Evolutionary conservation across 2,797 vertebrate species (phyloP), one percentile per base, ranked within the genome.

Genomic region (Pempheris klunzingeri): DNA sequence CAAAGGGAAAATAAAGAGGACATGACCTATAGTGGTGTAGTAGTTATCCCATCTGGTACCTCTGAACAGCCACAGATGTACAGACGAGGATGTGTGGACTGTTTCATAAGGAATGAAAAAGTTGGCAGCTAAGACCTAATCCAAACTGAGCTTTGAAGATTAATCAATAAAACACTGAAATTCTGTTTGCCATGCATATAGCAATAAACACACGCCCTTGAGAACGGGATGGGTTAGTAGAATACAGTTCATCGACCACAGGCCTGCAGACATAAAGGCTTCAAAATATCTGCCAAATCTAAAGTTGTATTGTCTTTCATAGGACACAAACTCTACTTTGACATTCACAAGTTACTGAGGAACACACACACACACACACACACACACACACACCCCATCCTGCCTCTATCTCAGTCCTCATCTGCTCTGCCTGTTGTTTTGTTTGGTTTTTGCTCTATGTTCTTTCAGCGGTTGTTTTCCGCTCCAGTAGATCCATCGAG

Each of bases 391-490:
- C 7, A 60, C 5, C 11, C 12, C 13, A 1, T 54, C 36, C n/a
- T 59, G 22, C 24, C 32, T 63, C 60, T 1, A 17, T 50, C 59
- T 10, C 9, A 36, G 39, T 41, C 50, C 67, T 83, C 76, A 58
- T 87, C 70, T 82, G 32, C 73, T 78, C 70, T 43, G 34, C 24
- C 67, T 22, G 46, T 57, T 73, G 32, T 81, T 71, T 17, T 59
- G 17, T 73, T 82, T 36, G 13, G 14, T 71, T 38, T 53, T 54
- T 22, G 55, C 34, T 68, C 38, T 32, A 2, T 75, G 64, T 72
- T 74, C 58, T 61, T 74, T 78, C 67, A 55, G 71, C 63, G 11
- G 76, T 77, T 78, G 75, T 91, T 91, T 89, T 89, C 82, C 79
- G 83, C 73, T 87, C 83, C 69, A 82, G 70, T 50, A 77, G 54